Evolutionary conservation across 2,113 vertebrate genomes (phyloP).

Genomic region (Cathartes aura): DNA sequence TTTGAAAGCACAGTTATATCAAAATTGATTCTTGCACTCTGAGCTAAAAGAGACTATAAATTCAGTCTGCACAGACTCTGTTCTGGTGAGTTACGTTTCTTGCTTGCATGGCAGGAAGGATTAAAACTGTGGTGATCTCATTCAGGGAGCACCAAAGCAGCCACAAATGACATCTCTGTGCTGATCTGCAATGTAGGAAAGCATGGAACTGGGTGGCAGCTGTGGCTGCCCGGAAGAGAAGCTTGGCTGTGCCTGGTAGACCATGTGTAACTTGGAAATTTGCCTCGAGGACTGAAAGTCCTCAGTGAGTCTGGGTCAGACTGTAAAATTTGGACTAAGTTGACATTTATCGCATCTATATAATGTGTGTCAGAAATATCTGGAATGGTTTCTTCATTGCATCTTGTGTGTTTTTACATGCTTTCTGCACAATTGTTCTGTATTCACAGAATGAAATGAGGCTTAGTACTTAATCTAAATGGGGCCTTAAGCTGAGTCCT

Average conservation of each 20-base stretch:
- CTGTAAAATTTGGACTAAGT: not conserved
- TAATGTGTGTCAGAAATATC: fast-evolving
- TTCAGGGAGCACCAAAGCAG: not conserved
- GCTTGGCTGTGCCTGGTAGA: not conserved
- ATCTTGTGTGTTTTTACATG: fast-evolving
- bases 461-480: not conserved
- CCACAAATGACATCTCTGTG: not conserved
- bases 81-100: not conserved
- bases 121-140: not conserved
- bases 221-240: not conserved
- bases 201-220: not conserved
- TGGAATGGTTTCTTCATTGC: not conserved
- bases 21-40: not conserved
- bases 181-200: not conserved
- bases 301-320: not conserved
- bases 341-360: not conserved
- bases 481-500: not conserved
- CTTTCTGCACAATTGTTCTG: not conserved
- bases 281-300: not conserved
- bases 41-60: not conserved
- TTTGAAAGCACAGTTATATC: not conserved
- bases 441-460: not conserved
- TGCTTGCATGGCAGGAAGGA: not conserved
- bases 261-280: not conserved
- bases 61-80: not conserved